Base-by-base conservation (phyloP, 2,888 invertebrate species). In the Aphodius granarius region DNA sequence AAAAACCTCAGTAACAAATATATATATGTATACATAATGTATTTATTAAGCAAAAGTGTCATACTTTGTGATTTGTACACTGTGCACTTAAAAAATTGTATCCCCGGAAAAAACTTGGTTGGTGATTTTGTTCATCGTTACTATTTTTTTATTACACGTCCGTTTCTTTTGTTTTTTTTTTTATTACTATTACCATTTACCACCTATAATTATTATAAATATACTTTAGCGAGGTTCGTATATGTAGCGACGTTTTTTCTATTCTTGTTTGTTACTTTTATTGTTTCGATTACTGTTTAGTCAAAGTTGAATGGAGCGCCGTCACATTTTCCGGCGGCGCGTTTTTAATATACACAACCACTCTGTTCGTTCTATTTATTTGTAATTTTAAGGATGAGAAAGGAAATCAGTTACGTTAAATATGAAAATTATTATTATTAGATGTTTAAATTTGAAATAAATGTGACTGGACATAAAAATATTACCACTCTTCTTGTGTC, bases 361-460 rank as follows among this genome's bases (percentile, higher is more conserved):
- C 71, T 18, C 62, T 71, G 23, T 71, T 71, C 17, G 21, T 79
- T 76, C 78, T 80, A 80, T 80, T 81, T 81, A 81, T 82, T 83
- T 82, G 79, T 83, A 82, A 80, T 83, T 81, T 81, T 83, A 84
- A 82, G 81, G 81, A 82, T 83, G 81, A 81, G 66, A 72, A 78
- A 66, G 64, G 66, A 80, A 82, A 83, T 81, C 80, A 82, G 82
- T 81, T 81, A 84, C 82, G 82, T 82, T n/a, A 68, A 76, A 82
- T 86, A 84, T 85, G 84, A 85, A 84, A 84, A 72, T 72, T 72
- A 74, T 84, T 72, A 74, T 84, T 82, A 84, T 83, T 86, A 86
- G 86, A 85, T 86, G 86, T 86, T 85, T 85, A 85, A 86, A 86
- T 85, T 85, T 85, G 82, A 86, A 86, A 86, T 86, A 86, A 86